Evolutionary conservation across 2,113 vertebrate species (phyloP), one percentile per base, ranked within the genome.

Genomic region (Murina feae): DNA sequence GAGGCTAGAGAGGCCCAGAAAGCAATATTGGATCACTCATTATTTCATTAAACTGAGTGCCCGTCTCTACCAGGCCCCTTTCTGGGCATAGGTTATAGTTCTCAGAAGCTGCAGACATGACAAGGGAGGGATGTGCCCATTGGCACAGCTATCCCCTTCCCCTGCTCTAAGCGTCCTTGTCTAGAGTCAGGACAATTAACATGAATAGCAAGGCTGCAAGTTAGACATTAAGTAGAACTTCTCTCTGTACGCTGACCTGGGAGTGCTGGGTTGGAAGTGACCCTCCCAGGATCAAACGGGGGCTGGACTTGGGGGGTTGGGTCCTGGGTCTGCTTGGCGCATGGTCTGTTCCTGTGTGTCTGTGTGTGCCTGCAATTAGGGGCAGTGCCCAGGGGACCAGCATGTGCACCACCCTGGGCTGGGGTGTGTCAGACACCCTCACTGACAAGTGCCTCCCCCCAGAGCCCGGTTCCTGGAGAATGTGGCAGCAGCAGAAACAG

Each of bases 381-480:
- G 74, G 74, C 58, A 55, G 35, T 53, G 83, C 65, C 76, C 65
- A 92, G 68, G 55, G 85, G 32, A 86, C 90, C 69, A 82, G 95
- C 96, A 92, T 95, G 81, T 69, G 51, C 14, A 82, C 37, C 35
- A 68, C 71, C 71, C 81, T 94, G 78, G 39, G 93, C 76, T 81
- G 53, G 30, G n/a, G 51, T 65, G 18, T 53, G 32, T 82, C 49
- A n/a, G 72, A 86, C 18, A 75, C 47, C n/a, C 28, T 72, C 68
- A 63, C 85, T 96, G 74, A 97, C 71, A 69, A 69, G 88, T 42
- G 25, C 89, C 30, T 96, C 86, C 97, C 97, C 92, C 1, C 97
- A 99, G 99, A 99, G 98, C 98, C 97, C 92, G 98, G 30, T 99
- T 99, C 98, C 98, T 99, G 97, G 99, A 99, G 93, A 99, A 97